Conservation (phyloP, 2,113 vertebrate genomes). For the Takifugu flavidus region DNA sequence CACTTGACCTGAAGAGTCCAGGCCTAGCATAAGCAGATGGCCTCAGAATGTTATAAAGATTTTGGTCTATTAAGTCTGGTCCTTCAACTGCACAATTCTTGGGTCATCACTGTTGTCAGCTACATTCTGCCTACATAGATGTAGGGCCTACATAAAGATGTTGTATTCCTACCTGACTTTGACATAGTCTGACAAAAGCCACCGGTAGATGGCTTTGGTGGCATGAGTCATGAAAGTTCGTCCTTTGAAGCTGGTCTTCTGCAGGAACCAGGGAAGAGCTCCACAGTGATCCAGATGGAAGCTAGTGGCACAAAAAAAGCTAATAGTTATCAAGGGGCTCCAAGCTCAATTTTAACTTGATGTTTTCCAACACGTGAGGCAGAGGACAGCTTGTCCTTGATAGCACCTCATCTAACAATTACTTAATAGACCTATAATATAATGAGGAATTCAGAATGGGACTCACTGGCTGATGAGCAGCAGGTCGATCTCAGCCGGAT, state of each 20-base stretch:
- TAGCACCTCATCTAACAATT: too few species aligned
- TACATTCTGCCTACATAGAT: too few species aligned
- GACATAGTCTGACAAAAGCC: conserved; percentile 95
- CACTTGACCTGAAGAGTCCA: too few species aligned
- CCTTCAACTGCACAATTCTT: too few species aligned
- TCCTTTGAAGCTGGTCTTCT: conserved; percentile 97
- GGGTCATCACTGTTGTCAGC: too few species aligned
- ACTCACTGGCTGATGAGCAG: conserved; percentile 97
- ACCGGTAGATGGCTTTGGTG: conserved; percentile 96
- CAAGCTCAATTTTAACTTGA: not conserved
- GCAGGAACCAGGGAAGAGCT: conserved; percentile 96
- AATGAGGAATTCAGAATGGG: not conserved
- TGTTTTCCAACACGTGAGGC: not conserved
- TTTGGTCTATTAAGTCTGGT: too few species aligned
- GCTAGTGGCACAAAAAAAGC: conserved; percentile 56
- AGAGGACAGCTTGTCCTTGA: not conserved
- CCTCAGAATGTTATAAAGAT: too few species aligned
- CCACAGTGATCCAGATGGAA: conserved; percentile 97
- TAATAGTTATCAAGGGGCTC: not conserved
- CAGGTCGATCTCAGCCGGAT: conserved; percentile 94
- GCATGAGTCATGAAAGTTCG: conserved; percentile 97
- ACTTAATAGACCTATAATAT: not conserved
- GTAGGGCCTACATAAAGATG: too few species aligned
- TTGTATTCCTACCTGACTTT: conserved; percentile 78
- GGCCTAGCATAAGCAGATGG: too few species aligned